Evolutionary conservation across 2,113 vertebrate genomes (phyloP), one percentile per base, ranked within the genome.

Genomic region (Oreotrochilus melanogaster): DNA sequence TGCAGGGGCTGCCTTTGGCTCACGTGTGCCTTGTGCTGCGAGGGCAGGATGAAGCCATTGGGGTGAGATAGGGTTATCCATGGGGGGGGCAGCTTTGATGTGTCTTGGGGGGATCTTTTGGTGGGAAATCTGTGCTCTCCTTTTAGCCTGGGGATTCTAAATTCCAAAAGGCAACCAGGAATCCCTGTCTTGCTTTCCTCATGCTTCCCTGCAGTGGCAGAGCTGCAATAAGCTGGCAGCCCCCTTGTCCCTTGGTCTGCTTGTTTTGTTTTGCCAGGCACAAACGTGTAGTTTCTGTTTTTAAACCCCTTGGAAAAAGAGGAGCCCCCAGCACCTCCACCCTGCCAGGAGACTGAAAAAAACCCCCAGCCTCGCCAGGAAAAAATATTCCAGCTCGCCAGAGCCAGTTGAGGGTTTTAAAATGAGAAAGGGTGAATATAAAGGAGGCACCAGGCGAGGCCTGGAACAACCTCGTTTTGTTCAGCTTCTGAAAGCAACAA

Each of bases 381-480:
- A 47, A 92, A 95, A 88, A 48, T 65, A 94, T 92, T 88, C 88
- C 83, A 94, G 88, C 27, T 67, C 4, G 56, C 16, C 1, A 1
- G 62, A 92, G 88, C 93, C 79, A 86, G 92, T 27, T 0, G 11
- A 84, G 84, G 71, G 79, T 69, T 82, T 93, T 95, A 92, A 92
- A 89, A 70, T 16, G 24, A 78, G n/a, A 70, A 76, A 48, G 76
- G 62, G 37, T 10, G 88, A 88, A 88, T 84, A 91, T 79, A 96
- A 92, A 96, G 91, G 85, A 95, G 81, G 87, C 67, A 91, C 54
- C 89, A 93, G 85, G 76, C 78, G 2, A 96, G 92, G 82, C 73
- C 75, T 76, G 85, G 60, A 95, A 93, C 84, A 92, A 50, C 91
- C 54, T 58, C 2, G 37, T 96, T 96, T 96, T 92, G 91, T 96